A percentile compares a stretch with the other conserved stretches of the same genome.
These are phyloP conservation scores for Penaeus indicus DNA, from an alignment of 1,140 invertebrate genomes.

Conservation along the genomic window DNA sequence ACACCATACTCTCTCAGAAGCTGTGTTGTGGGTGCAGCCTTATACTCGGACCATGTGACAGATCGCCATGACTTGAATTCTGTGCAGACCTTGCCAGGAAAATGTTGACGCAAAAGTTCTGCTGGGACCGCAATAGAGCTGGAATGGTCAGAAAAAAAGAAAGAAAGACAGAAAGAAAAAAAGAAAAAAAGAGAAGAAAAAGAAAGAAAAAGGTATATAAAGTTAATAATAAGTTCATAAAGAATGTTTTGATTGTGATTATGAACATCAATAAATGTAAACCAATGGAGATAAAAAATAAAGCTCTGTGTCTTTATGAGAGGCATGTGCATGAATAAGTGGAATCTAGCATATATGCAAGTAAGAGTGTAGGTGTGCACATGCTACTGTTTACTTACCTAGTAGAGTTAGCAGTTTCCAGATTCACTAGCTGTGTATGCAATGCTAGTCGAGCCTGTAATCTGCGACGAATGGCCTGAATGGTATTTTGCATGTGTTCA, in stretches of 20 bases:
- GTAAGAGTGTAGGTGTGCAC: neutral
- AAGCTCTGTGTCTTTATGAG: neutral
- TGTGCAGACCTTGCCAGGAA: conserved; percentile 74
- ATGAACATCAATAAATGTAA: neutral
- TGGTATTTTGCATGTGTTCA: conserved; percentile 67
- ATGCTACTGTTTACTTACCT: conserved; percentile 42
- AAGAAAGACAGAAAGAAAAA: conserved; percentile 16
- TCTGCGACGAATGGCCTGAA: conserved; percentile 79
- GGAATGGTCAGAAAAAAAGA: conserved; percentile 32
- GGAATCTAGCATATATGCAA: neutral
- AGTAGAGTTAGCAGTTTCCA: conserved; percentile 62
- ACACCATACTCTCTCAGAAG: conserved; percentile 74
- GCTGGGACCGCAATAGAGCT: conserved; percentile 60
- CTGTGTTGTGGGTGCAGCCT: conserved; percentile 73
- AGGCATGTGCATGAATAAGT: neutral
- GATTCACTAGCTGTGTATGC: conserved; percentile 78
- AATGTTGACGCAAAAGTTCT: conserved; percentile 67
- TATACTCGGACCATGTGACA: conserved; percentile 78
- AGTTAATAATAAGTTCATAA: neutral
- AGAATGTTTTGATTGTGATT: neutral
- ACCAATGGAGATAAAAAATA: neutral
- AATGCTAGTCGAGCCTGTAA: conserved; percentile 81
- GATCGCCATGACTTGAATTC: conserved; percentile 79
- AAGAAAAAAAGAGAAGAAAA: neutral
- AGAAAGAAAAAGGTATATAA: neutral